Evolutionary conservation across 2,888 invertebrate species (phyloP).

Genomic region (Papilio elwesi): DNA sequence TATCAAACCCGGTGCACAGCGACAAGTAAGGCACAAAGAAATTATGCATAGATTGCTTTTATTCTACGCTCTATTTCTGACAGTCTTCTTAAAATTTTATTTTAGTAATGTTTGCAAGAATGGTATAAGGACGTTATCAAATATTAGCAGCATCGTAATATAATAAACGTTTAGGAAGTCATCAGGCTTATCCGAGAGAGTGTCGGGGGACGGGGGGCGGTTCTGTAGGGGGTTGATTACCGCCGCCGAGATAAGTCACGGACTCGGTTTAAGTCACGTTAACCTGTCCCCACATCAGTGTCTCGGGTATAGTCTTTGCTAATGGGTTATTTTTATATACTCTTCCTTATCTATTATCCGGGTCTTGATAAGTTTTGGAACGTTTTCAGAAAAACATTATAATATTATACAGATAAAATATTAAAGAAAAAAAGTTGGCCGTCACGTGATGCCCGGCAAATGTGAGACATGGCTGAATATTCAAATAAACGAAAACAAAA

Average conservation of each 20-base stretch:
- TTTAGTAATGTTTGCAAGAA: not conserved
- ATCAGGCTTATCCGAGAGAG: conserved; percentile 26
- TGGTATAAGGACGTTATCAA: not conserved
- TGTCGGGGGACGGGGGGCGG: not conserved
- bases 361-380: no score
- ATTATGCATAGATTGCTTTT: not conserved
- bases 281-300: conserved; percentile 18
- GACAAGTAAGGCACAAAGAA: no score
- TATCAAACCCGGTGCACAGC: no score
- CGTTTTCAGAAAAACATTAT: no score
- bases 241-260: conserved; percentile 34
- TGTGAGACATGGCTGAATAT: no score
- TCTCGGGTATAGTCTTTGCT: not conserved
- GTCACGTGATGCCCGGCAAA: no score
- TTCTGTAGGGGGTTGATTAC: conserved; percentile 22
- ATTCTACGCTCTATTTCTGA: not conserved
- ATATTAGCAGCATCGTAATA: conserved; percentile 10
- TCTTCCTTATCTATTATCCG: no score
- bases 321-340: not conserved
- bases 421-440: no score
- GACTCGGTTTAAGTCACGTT: conserved; percentile 28
- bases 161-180: conserved; percentile 24
- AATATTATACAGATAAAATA: no score
- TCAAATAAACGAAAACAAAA: no score
- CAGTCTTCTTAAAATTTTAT: not conserved